A percentile compares a stretch with the other conserved stretches of the same genome.
These are phyloP conservation scores for Tethya wilhelma DNA, from an alignment of 37 sponge, comb jelly and placozoan genomes.

Conservation along the genomic window DNA sequence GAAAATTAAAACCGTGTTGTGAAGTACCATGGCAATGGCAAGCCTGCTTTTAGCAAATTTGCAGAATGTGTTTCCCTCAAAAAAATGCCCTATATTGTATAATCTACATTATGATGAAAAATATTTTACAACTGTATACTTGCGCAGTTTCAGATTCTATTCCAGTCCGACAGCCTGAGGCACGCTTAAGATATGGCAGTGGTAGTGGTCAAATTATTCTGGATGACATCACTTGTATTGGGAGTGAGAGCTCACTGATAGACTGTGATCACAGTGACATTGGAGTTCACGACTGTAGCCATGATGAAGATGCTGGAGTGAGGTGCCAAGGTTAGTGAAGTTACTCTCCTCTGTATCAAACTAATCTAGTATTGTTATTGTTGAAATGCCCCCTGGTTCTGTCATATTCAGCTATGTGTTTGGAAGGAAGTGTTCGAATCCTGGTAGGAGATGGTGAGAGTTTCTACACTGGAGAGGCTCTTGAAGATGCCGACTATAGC, in stretches of 20 bases:
- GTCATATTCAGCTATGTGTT: not conserved
- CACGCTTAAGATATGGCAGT: slow-evolving; percentile 17
- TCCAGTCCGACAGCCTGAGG: not conserved
- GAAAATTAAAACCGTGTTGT: too few species aligned
- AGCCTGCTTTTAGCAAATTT: too few species aligned
- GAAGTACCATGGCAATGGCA: too few species aligned
- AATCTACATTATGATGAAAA: too few species aligned
- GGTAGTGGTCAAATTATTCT: slow-evolving; percentile 5
- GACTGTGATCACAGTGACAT: slow-evolving; percentile 20
- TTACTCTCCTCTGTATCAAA: not conserved
- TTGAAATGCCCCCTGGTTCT: too few species aligned
- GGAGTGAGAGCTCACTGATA: slow-evolving; percentile 33
- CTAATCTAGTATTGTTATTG: too few species aligned
- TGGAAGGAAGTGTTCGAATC: not conserved
- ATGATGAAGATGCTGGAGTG: slow-evolving; percentile 48
- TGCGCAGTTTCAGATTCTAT: not conserved
- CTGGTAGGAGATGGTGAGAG: not conserved
- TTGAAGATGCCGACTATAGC: not conserved
- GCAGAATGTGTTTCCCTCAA: too few species aligned
- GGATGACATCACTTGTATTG: slow-evolving; percentile 22
- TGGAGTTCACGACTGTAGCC: slow-evolving; percentile 40
- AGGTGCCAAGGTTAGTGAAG: slow-evolving; percentile 18
- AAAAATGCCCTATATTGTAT: too few species aligned
- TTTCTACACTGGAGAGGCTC: not conserved
- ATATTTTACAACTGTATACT: too few species aligned